phyloP scores from a whole-genome alignment of 2,888 invertebrate species.

The Globia sparganii region DNA sequence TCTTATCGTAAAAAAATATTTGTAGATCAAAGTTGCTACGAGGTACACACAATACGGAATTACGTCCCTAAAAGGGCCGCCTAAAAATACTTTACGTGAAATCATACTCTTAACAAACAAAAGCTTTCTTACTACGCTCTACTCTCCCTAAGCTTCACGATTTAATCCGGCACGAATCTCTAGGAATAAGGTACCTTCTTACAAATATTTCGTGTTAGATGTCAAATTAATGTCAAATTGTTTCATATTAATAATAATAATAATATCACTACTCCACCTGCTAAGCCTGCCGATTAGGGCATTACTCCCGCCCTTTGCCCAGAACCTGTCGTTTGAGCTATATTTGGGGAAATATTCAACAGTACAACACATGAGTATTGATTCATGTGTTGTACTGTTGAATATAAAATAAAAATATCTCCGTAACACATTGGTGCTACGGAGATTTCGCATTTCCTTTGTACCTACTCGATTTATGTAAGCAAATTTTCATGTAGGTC shows the following conservation, averaged over 20 bases:
- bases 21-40: slow-evolving; percentile 27
- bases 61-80: slow-evolving; percentile 14
- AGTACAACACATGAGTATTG: slow-evolving; percentile 10
- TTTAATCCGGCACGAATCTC: no score
- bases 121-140: slow-evolving; percentile 11
- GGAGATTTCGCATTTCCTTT: not conserved
- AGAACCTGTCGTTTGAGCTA: slow-evolving; percentile 50
- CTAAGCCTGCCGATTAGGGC: slow-evolving; percentile 35
- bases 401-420: no score
- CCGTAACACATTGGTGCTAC: no score
- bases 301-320: slow-evolving; percentile 49
- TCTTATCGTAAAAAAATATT: slow-evolving; percentile 34
- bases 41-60: not conserved
- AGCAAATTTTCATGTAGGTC: slow-evolving; percentile 20
- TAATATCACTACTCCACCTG: slow-evolving; percentile 12
- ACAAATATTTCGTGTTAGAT: not conserved
- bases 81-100: slow-evolving; percentile 13
- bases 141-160: not conserved
- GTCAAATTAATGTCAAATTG: not conserved
- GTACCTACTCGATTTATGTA: not conserved
- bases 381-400: no score
- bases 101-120: slow-evolving; percentile 3
- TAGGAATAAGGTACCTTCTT: not conserved
- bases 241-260: slow-evolving; percentile 4
- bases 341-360: slow-evolving; percentile 42